Conservation (phyloP, 35 echinoderm and acorn worm genomes). For the Chiridota heheva region DNA sequence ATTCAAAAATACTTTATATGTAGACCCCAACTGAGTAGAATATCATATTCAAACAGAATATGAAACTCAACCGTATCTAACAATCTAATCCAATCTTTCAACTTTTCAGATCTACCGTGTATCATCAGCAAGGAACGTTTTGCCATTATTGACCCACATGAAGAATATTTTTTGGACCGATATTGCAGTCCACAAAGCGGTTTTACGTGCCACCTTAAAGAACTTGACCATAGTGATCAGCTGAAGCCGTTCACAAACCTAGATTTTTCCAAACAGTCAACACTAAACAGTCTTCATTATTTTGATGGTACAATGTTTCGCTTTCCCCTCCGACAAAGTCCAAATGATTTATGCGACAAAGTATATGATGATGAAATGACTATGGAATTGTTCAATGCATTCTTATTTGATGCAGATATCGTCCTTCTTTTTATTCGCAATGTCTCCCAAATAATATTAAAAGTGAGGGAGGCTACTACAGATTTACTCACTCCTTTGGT, state of each 20-base stretch:
- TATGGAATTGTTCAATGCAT: conserved; percentile 1
- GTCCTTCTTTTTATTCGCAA: conserved; percentile 25
- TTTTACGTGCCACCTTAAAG: too few species aligned
- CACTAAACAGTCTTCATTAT: too few species aligned
- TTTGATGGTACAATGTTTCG: conserved; percentile 24
- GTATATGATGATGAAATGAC: conserved; percentile 9
- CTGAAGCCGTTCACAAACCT: too few species aligned
- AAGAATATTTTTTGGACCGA: background rate
- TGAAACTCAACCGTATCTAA: too few species aligned
- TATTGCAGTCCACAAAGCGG: too few species aligned
- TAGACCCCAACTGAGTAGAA: too few species aligned
- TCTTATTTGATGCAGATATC: conserved; percentile 18
- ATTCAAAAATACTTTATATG: too few species aligned
- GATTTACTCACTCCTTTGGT: background rate
- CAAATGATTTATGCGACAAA: conserved; percentile 17
- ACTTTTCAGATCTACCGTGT: conserved; percentile 40
- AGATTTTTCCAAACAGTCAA: too few species aligned
- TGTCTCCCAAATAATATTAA: conserved; percentile 39
- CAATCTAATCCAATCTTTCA: too few species aligned
- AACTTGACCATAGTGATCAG: too few species aligned
- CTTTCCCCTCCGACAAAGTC: conserved; percentile 17
- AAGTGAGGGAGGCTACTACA: too few species aligned
- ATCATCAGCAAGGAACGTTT: conserved; percentile 5
- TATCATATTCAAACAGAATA: too few species aligned
- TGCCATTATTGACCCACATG: conserved; percentile 27